A percentile compares a stretch with the other conserved stretches of the same genome.
These are phyloP conservation scores for Coracopsis vasa DNA, from an alignment of 2,113 vertebrate species.

Conservation along the genomic window DNA sequence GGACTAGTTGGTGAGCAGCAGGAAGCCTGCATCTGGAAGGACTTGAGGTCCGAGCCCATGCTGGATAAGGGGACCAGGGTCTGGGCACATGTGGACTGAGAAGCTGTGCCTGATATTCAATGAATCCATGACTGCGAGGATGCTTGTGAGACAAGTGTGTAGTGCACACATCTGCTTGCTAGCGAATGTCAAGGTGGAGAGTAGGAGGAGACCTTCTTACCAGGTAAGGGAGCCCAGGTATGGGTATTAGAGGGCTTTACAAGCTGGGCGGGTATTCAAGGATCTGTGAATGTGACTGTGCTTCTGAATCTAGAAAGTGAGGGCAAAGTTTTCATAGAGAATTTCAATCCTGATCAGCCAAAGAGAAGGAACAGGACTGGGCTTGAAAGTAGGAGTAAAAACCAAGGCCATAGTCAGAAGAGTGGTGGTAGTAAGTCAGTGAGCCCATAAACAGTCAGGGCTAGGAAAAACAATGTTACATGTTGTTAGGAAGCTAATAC, in stretches of 20 bases:
- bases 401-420: neutral
- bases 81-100: neutral
- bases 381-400: neutral
- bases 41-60: neutral
- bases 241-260: neutral
- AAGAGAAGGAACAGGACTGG: neutral
- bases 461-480: neutral
- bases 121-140: neutral
- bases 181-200: neutral
- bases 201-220: neutral
- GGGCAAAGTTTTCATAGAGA: neutral
- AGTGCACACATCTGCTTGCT: neutral
- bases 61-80: neutral
- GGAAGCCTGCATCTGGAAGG: neutral
- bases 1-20: neutral
- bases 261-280: neutral
- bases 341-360: neutral
- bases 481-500: neutral
- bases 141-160: neutral
- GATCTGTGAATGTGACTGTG: neutral
- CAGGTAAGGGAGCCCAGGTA: accelerated
- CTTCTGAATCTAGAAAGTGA: neutral
- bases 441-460: neutral
- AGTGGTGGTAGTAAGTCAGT: neutral
- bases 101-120: neutral